These are phyloP conservation scores for Leiothrix lutea DNA, from an alignment of 2,113 vertebrate species.

Conservation along the genomic window DNA sequence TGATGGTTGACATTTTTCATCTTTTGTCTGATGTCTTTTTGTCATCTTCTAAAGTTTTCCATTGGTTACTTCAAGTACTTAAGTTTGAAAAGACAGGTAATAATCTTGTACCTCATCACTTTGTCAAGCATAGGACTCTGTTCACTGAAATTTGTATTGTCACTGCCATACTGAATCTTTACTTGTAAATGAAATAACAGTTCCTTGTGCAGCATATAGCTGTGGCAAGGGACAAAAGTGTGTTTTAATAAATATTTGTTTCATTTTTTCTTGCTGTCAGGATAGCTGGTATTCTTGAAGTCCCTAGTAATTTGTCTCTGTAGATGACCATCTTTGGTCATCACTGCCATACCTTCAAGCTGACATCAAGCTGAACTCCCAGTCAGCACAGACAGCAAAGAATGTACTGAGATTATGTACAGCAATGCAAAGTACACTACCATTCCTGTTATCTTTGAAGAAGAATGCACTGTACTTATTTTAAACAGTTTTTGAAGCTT, in stretches of 20 bases:
- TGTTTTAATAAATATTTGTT: background rate
- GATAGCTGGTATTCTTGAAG: background rate
- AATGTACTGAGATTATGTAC: background rate
- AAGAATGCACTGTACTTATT: background rate
- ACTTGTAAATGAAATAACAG: background rate
- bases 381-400: background rate
- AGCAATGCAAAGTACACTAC: background rate
- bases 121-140: background rate
- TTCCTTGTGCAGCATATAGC: background rate
- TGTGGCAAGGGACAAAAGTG: background rate
- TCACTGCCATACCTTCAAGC: background rate
- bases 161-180: background rate
- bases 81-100: background rate
- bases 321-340: background rate
- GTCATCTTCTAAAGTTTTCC: background rate
- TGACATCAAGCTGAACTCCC: background rate
- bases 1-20: background rate
- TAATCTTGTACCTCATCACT: background rate
- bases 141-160: background rate
- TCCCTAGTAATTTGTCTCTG: background rate
- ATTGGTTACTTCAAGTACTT: background rate
- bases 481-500: slow-evolving; percentile 3
- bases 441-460: slow-evolving; percentile 3
- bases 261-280: background rate
- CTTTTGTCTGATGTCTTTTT: background rate